Evolutionary conservation across 2,797 vertebrate genomes (phyloP).

Genomic region (Protonibea diacanthus): DNA sequence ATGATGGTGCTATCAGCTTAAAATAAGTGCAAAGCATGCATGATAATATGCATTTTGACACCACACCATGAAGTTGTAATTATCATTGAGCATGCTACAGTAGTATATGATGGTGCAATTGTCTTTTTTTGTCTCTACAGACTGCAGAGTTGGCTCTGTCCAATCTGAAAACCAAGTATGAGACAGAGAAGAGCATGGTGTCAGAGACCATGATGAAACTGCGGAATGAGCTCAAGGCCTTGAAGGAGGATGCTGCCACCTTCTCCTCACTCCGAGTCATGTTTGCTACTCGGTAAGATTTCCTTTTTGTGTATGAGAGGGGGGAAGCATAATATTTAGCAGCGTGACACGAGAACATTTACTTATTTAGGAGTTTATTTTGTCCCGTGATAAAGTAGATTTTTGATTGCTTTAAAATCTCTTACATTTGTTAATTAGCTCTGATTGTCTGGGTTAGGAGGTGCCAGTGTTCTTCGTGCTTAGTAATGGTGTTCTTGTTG

Average conservation of each 20-base stretch:
- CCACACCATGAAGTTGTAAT: not conserved
- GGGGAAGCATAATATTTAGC: not conserved
- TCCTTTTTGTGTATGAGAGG: not conserved
- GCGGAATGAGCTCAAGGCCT: constrained; percentile 89
- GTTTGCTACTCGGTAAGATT: constrained; percentile 89
- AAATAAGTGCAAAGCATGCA: not conserved
- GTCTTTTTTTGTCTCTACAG: constrained; percentile 64
- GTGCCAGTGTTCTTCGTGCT: constrained; percentile 29
- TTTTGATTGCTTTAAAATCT: not conserved
- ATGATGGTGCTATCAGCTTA: not conserved
- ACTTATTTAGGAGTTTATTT: not conserved
- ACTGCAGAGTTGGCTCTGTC: constrained; percentile 90
- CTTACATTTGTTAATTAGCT: not conserved
- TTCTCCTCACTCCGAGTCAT: constrained; percentile 91
- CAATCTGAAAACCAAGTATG: constrained; percentile 91
- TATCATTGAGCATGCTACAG: not conserved
- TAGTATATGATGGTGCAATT: not conserved
- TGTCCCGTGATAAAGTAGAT: not conserved
- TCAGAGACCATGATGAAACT: constrained; percentile 91
- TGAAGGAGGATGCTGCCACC: constrained; percentile 92
- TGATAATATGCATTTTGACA: not conserved
- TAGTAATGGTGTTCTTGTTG: constrained; percentile 50
- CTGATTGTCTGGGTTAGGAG: not conserved
- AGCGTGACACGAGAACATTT: not conserved
- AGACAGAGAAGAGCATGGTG: constrained; percentile 90